Base-by-base conservation (phyloP, 2,113 vertebrate genomes). In the Tragelaphus strepsiceros region DNA sequence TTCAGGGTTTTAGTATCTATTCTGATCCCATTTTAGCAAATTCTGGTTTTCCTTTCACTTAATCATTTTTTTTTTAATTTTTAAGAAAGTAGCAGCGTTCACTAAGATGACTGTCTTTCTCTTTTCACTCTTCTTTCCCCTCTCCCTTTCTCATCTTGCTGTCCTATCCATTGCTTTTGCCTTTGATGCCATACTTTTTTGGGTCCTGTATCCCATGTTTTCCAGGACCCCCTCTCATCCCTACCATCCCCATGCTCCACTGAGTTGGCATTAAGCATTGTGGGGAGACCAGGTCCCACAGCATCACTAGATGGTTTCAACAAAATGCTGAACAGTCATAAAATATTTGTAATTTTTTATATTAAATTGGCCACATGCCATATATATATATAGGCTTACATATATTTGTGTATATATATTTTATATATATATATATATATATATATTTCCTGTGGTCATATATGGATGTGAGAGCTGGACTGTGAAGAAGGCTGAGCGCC, bases 1-100 rank as follows among this genome's bases (percentile, higher is more conserved):
- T 77, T 83, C 26, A 74, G 46, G 35, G 64, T 67, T 84, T 83
- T 28, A 83, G 53, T 43, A 16, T 53, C 86, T 61, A 9, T 64
- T 85, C 88, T 4, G 28, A 82, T 86, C 26, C 67, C 12, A 15
- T 94, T 91, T 97, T 88, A 96, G 88, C 74, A 94, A 56, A 95
- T 89, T 97, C 59, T 82, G 3, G 11, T 12, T 77, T 59, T 88
- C 61, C 12, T 39, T 71, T 78, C 61, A 7, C 49, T 58, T 56
- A 54, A 61, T 2, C 12, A 46, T 67, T 30, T 16, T 28, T 49
- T 49, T 56, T 15, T 15, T 53, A n/a, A 28, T 74, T 74, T 74
- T 74, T 74, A n/a, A 17, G 17, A 39, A 67, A 94, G 58, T 30
- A 49, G 39, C 74, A 80, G 62, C n/a, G 54, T 96, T 91, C 30